Evolutionary conservation across 2,797 vertebrate genomes (phyloP).

Genomic region (Anguilla pacifica): DNA sequence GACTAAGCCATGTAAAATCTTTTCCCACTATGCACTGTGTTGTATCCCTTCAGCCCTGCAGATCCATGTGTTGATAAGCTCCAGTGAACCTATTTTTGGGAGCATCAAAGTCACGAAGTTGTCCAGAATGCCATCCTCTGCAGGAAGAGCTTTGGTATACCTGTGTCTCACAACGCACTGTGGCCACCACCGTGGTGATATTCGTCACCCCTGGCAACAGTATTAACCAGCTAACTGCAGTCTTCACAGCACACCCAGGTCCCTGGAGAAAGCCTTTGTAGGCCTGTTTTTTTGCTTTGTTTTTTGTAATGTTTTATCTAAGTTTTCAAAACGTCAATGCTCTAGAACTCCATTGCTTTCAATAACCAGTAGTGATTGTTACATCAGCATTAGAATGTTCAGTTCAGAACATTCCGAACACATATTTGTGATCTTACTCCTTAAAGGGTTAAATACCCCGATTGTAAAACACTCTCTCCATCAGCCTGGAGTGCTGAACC

Average conservation of each 20-base stretch:
- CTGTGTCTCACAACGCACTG: background rate
- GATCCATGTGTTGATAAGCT: background rate
- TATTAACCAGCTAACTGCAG: background rate
- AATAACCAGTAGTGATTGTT: no score
- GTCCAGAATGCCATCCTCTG: background rate
- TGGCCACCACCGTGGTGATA: background rate
- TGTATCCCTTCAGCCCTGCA: background rate
- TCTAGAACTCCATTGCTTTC: no score
- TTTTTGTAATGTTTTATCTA: no score
- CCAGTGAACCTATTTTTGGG: background rate
- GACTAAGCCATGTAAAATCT: background rate
- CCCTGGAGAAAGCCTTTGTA: background rate
- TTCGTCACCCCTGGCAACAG: background rate
- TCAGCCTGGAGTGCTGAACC: background rate
- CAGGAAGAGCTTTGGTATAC: background rate
- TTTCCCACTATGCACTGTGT: background rate
- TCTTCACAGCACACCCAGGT: background rate
- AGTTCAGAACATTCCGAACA: no score
- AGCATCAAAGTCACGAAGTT: background rate
- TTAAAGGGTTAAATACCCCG: no score
- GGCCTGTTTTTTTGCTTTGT: no score
- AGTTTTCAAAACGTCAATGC: no score
- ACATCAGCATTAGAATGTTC: no score
- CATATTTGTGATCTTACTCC: no score
- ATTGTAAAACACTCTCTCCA: background rate